These are phyloP conservation scores for Lasioglossum lativentre DNA, from an alignment of 2,888 invertebrate genomes.

Conservation along the genomic window DNA sequence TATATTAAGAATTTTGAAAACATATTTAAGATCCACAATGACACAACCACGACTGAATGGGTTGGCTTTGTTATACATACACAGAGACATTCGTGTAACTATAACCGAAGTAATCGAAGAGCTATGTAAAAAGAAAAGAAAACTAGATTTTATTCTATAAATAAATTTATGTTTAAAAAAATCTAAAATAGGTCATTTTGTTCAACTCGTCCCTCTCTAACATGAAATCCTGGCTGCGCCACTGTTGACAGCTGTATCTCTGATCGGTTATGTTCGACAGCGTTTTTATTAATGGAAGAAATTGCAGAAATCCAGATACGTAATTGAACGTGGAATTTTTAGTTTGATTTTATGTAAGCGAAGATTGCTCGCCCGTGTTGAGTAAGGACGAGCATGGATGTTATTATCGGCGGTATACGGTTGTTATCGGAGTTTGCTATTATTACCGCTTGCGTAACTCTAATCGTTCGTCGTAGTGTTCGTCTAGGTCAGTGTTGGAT, in stretches of 20 bases:
- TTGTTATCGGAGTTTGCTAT: neutral
- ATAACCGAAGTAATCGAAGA: no score
- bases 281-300: neutral
- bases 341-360: neutral
- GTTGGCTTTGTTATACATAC: no score
- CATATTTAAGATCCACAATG: no score
- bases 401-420: neutral
- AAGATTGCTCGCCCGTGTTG: neutral
- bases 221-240: no score
- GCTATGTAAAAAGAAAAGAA: no score
- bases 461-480: neutral
- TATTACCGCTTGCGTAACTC: slow-evolving; percentile 14
- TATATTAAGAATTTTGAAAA: no score
- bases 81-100: no score
- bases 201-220: no score
- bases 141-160: no score
- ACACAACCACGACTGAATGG: no score
- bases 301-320: neutral
- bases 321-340: neutral
- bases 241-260: neutral
- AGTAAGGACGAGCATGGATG: neutral
- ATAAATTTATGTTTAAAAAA: no score
- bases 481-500: slow-evolving; percentile 5
- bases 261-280: neutral
- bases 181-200: no score